Base-by-base conservation (phyloP, 2,113 vertebrate species). In the Panthera leo region DNA sequence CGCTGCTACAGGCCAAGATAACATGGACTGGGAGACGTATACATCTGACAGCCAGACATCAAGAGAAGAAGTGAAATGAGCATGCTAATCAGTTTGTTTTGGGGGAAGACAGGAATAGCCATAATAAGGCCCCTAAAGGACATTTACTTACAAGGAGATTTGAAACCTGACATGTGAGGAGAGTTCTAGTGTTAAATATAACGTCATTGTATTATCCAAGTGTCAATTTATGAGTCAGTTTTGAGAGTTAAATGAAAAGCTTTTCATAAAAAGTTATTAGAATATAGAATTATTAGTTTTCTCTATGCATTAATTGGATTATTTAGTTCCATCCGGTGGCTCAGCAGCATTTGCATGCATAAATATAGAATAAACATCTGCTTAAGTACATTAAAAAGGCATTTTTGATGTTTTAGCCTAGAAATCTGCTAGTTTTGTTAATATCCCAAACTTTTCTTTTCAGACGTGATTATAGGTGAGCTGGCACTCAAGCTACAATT, bases 151-250 rank as follows among this genome's bases (percentile, higher is more conserved):
- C 79, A 93, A 97, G 79, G 58, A 90, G 68, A 96, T 89, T 97
- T 95, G 94, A 94, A 97, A 93, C 65, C 93, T 97, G 93, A 95
- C 95, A 76, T 73, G 21, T 29, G 53, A 78, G 55, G 70, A 79
- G 42, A 94, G n/a, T 93, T 94, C 84, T 95, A 48, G 68, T 85
- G 85, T 95, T 98, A 98, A 98, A 96, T 95, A 98, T 97, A 98
- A 93, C 79, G 91, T 71, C 36, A 76, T 70, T 86, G 68, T 90
- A 85, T 93, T 70, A 95, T 68, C 89, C 65, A 71, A 95, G 63
- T 96, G 89, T 95, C 29, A 48, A 90, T 89, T 97, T 96, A 85
- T 86, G 63, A 95, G 88, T 92, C 89, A 94, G 85, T 96, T 98
- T 93, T 96, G 92, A 94, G 93, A 95, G 73, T 87, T 92, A 97